Conservation (phyloP, 2,797 vertebrate genomes). For the Netta rufina region DNA sequence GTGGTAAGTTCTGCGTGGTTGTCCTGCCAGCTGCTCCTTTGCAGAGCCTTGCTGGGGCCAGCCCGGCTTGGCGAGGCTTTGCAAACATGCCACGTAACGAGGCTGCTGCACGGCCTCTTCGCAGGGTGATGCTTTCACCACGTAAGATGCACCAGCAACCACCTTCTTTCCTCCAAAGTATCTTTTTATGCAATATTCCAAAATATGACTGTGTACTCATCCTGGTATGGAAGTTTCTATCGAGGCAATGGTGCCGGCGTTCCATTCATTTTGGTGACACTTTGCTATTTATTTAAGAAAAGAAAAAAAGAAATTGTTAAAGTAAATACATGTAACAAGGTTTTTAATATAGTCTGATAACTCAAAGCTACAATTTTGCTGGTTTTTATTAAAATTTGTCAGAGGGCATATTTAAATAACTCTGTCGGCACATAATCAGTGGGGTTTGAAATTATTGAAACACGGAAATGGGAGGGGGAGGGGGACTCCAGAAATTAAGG, state of each 20-base stretch:
- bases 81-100: neutral
- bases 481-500: neutral
- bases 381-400: neutral
- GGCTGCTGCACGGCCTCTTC: neutral
- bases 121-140: neutral
- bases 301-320: neutral
- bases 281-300: conserved; percentile 60
- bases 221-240: neutral
- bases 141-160: conserved; percentile 4
- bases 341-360: conserved; percentile 47
- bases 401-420: neutral
- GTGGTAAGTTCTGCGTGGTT: neutral
- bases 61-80: neutral
- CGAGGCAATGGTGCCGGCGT: neutral
- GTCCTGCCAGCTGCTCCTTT: neutral
- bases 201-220: conserved; percentile 2
- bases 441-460: neutral
- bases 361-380: neutral
- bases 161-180: conserved; percentile 8
- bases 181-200: conserved; percentile 45
- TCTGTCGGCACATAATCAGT: neutral
- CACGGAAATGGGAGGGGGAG: neutral
- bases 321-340: conserved; percentile 8
- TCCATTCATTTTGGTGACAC: conserved; percentile 30
- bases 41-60: neutral